Percentiles rank a stretch among this genome's conserved stretches.
These are phyloP conservation scores for Bufo bufo DNA, from an alignment of 2,113 vertebrate genomes.

Conservation along the genomic window DNA sequence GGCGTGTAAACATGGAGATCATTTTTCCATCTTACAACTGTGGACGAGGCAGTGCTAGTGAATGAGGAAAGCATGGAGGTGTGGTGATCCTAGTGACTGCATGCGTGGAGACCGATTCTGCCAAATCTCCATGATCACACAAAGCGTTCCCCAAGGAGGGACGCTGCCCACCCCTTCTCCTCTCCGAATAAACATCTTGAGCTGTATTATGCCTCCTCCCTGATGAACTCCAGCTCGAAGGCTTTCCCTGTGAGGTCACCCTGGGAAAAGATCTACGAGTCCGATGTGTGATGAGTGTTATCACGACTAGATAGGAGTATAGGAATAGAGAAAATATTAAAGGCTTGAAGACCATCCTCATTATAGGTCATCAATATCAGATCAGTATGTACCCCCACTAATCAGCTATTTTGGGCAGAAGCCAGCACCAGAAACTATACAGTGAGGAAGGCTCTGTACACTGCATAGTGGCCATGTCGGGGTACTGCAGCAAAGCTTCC, in stretches of 20 bases:
- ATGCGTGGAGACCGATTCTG: not conserved
- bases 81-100: not conserved
- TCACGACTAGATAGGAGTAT: not conserved
- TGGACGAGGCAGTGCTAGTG: constrained; percentile 2
- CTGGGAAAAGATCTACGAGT: not conserved
- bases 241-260: not conserved
- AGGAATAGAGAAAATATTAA: no score
- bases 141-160: not conserved
- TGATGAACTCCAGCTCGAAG: not conserved
- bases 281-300: not conserved
- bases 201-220: not conserved
- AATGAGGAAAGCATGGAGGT: constrained; percentile 26
- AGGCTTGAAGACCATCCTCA: no score
- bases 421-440: no score
- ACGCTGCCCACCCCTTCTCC: not conserved
- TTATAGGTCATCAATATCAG: no score
- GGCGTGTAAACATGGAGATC: constrained; percentile 42
- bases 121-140: constrained; percentile 18
- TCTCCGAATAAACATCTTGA: not conserved
- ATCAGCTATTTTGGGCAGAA: no score
- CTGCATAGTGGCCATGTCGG: no score
- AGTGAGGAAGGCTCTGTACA: no score
- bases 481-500: no score
- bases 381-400: no score
- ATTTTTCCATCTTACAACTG: constrained; percentile 9